Evolutionary conservation across 2,113 vertebrate genomes (phyloP).

Genomic region (Paratilapia polleni): DNA sequence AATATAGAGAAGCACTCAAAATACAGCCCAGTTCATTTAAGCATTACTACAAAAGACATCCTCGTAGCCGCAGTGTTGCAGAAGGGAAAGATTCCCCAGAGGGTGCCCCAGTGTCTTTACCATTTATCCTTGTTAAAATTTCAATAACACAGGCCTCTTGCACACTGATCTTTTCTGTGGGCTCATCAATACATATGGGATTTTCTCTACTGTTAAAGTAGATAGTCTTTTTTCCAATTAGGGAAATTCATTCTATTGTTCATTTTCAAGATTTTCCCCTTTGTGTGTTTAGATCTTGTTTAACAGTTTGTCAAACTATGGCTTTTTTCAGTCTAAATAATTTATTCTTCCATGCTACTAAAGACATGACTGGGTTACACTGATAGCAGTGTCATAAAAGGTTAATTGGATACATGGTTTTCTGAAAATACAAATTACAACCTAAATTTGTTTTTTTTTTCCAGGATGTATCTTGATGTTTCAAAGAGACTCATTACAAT

Average conservation of each 20-base stretch:
- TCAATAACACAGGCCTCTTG: slow-evolving; percentile 57
- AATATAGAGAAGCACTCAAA: slow-evolving; percentile 52
- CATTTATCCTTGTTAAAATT: slow-evolving; percentile 77
- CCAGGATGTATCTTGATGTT: slow-evolving; percentile 37
- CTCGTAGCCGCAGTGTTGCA: slow-evolving; percentile 32
- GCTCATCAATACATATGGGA: slow-evolving; percentile 65
- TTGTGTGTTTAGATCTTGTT: slow-evolving; percentile 37
- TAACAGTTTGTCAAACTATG: neutral
- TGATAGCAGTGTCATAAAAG: slow-evolving; percentile 21
- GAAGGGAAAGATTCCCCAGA: slow-evolving; percentile 40
- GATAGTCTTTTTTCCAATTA: slow-evolving; percentile 22
- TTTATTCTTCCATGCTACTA: neutral
- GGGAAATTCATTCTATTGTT: slow-evolving; percentile 47
- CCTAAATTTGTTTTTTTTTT: neutral
- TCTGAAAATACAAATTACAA: slow-evolving; percentile 25
- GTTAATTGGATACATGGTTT: slow-evolving; percentile 59
- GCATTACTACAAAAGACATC: slow-evolving; percentile 46
- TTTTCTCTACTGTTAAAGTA: slow-evolving; percentile 1
- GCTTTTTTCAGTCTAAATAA: slow-evolving; percentile 1
- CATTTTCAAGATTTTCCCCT: slow-evolving; percentile 27
- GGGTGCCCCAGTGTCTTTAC: slow-evolving; percentile 33
- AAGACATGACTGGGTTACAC: slow-evolving; percentile 8
- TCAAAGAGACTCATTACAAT: slow-evolving; percentile 45
- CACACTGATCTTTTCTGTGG: slow-evolving; percentile 52
- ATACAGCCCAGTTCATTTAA: slow-evolving; percentile 54